Evolutionary conservation across 2,888 invertebrate genomes (phyloP).

Genomic region (Pinctada fucata): DNA sequence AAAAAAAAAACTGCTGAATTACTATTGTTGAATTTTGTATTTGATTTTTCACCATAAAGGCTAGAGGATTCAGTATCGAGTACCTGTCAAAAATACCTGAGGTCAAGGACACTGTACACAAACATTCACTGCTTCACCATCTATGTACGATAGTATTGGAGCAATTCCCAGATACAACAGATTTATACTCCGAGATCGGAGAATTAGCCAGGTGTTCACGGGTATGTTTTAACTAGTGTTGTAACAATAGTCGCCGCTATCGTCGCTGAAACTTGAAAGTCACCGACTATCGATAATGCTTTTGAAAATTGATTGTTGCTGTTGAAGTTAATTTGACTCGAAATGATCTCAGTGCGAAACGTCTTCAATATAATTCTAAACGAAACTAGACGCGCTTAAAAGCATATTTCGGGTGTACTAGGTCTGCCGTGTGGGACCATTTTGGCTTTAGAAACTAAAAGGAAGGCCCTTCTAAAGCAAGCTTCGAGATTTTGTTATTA

Average conservation of each 20-base stretch:
- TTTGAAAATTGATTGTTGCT: too few relatives aligned
- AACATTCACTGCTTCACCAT: slow-evolving; percentile 97
- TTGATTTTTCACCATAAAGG: slow-evolving; percentile 77
- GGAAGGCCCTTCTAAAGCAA: not conserved
- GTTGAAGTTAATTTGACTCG: too few relatives aligned
- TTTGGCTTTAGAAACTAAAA: not conserved
- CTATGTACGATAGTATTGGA: slow-evolving; percentile 98
- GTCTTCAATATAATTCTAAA: too few relatives aligned
- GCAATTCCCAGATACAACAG: slow-evolving; percentile 94
- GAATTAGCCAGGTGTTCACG: slow-evolving; percentile 80
- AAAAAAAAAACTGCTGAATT: too few relatives aligned
- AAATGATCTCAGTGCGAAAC: too few relatives aligned
- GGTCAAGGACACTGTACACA: slow-evolving; percentile 99
- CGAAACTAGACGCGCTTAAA: too few relatives aligned
- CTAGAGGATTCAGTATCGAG: slow-evolving; percentile 97
- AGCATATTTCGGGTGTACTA: too few relatives aligned
- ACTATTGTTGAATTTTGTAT: too few relatives aligned
- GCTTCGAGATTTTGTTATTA: not conserved
- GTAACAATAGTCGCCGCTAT: too few relatives aligned
- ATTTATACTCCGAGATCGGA: slow-evolving; percentile 91
- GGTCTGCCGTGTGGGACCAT: too few relatives aligned
- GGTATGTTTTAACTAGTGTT: slow-evolving; percentile 79
- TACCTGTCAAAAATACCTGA: slow-evolving; percentile 96
- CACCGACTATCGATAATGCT: too few relatives aligned
- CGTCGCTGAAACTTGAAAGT: too few relatives aligned